A percentile compares a stretch with the other conserved stretches of the same genome.
Conservation (phyloP, 2,113 vertebrate species). For the Otus sunia region DNA sequence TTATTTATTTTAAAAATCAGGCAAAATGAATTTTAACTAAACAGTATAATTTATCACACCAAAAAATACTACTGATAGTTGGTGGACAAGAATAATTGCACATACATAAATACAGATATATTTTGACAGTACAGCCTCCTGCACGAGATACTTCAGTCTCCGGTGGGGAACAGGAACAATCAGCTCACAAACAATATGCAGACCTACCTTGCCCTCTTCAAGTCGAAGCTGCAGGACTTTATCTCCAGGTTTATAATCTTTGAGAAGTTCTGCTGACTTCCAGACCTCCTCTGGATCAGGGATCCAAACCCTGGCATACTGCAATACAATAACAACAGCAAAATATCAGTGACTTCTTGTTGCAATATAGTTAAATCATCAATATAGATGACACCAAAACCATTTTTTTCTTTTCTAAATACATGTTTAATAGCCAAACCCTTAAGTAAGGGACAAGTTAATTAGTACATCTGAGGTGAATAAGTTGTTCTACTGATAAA, state of each 20-base stretch:
- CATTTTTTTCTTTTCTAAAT: not conserved
- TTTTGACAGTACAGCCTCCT: not conserved
- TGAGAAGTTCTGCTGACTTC: conserved; percentile 93
- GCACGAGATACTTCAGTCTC: not conserved
- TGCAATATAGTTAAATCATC: not conserved
- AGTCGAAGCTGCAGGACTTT: conserved; percentile 85
- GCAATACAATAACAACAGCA: conserved; percentile 44
- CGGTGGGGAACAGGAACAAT: not conserved
- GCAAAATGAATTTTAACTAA: not conserved
- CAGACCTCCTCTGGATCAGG: conserved; percentile 95
- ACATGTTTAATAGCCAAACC: not conserved
- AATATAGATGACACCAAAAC: not conserved
- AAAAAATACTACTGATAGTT: not conserved
- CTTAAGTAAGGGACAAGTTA: not conserved
- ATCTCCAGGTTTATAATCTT: conserved; percentile 92
- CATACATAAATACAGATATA: not conserved
- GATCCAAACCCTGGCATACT: conserved; percentile 97
- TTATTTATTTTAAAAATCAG: not conserved
- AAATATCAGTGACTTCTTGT: not conserved
- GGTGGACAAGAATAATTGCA: not conserved
- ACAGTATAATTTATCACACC: not conserved
- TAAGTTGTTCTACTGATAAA: not conserved
- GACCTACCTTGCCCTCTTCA: conserved; percentile 89
- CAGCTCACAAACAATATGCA: not conserved
- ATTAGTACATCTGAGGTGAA: not conserved